A percentile compares a stretch with the other conserved stretches of the same genome.
Evolutionary conservation across 1,140 invertebrate species (phyloP).

Genomic region (Aphaenogaster floridana): DNA sequence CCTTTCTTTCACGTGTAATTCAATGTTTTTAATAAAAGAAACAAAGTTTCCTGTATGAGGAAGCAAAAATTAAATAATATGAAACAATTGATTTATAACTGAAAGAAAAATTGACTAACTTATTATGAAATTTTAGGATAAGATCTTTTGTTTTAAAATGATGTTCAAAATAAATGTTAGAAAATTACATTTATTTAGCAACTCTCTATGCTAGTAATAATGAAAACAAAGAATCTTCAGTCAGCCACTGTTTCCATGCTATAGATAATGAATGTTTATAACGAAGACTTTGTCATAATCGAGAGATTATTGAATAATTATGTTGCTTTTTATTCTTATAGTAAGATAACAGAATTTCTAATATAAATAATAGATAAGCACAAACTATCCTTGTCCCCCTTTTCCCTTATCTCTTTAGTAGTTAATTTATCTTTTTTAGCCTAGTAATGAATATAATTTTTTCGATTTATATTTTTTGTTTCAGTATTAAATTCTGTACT

Average conservation of each 20-base stretch:
- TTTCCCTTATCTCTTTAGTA: not conserved
- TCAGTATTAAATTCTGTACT: constrained; percentile 3
- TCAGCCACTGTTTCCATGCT: not conserved
- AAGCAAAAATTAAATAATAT: not conserved
- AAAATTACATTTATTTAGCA: not conserved
- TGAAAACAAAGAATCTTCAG: not conserved
- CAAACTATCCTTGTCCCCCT: not conserved
- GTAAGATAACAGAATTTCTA: not conserved
- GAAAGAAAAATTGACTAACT: not conserved
- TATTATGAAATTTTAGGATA: not conserved
- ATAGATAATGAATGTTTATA: not conserved
- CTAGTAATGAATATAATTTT: not conserved
- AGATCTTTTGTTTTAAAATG: constrained; percentile 2
- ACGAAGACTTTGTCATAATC: not conserved
- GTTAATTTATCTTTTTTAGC: not conserved
- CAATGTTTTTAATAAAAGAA: constrained; percentile 1
- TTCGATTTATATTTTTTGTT: not conserved
- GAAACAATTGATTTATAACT: not conserved
- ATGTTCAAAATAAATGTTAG: not conserved
- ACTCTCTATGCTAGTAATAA: not conserved
- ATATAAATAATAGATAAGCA: not conserved
- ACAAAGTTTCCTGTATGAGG: no score
- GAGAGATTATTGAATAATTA: constrained; percentile 21
- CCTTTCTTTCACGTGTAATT: not conserved
- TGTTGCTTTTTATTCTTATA: constrained; percentile 33